A percentile compares a stretch with the other conserved stretches of the same genome.
phyloP scores from a whole-genome alignment of 2,888 invertebrate species.

The Xylota segnis region DNA sequence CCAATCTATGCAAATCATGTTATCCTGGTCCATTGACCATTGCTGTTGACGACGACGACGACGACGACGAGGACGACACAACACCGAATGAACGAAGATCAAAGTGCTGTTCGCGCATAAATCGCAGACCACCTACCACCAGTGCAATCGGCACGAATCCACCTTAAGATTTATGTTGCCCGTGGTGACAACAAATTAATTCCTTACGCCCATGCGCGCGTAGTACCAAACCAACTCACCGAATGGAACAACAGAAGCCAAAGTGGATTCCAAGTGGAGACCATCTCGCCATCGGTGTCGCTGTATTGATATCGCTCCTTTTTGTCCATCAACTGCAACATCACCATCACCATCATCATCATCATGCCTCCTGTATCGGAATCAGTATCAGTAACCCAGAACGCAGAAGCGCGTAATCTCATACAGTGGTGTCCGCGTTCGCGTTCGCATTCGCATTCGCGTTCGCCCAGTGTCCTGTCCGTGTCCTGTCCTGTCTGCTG shows the following conservation, averaged over 20 bases:
- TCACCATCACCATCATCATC: constrained; percentile 25
- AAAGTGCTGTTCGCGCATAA: constrained; percentile 73
- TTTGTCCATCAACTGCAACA: constrained; percentile 46
- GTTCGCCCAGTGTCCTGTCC: constrained; percentile 75
- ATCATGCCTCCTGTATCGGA: constrained; percentile 24
- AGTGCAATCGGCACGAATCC: constrained; percentile 65
- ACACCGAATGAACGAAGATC: constrained; percentile 61
- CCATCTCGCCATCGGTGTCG: constrained; percentile 72
- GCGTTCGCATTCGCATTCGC: too few species aligned
- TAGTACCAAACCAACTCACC: background rate
- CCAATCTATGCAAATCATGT: constrained; percentile 75
- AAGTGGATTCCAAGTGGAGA: constrained; percentile 52
- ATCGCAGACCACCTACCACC: constrained; percentile 66
- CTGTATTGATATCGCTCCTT: constrained; percentile 63
- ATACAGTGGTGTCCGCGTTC: constrained; percentile 63
- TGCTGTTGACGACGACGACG: constrained; percentile 18
- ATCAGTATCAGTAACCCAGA: constrained; percentile 14
- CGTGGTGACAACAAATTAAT: constrained; percentile 84
- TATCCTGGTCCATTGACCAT: constrained; percentile 49
- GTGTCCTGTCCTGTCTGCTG: constrained; percentile 77
- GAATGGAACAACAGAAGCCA: constrained; percentile 59
- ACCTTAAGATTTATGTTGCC: constrained; percentile 80
- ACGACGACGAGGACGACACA: constrained; percentile 17
- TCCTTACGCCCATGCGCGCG: constrained; percentile 79
- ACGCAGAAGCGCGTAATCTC: constrained; percentile 75